These are phyloP conservation scores for Rhopalosiphum nymphaeae DNA, from an alignment of 2,888 invertebrate genomes.

Conservation along the genomic window DNA sequence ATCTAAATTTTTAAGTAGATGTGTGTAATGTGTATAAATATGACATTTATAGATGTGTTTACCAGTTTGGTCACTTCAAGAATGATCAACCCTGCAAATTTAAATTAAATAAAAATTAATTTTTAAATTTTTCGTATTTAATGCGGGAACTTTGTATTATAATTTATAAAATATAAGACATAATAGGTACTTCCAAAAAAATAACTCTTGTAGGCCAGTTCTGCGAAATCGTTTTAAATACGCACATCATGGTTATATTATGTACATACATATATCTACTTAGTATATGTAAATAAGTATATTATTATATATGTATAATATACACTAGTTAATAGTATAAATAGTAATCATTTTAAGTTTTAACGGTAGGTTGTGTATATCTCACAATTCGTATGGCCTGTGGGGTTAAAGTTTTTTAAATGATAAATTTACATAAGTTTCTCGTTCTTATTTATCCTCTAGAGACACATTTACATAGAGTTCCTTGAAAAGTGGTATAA, in stretches of 20 bases:
- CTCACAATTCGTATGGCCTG: not conserved
- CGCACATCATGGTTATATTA: too few species aligned
- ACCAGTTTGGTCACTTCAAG: not conserved
- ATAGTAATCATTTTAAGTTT: not conserved
- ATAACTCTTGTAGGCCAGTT: not conserved
- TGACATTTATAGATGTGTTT: not conserved
- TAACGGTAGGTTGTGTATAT: not conserved
- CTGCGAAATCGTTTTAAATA: not conserved
- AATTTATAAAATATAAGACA: not conserved
- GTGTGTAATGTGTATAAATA: not conserved
- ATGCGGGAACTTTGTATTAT: not conserved
- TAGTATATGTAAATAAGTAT: too few species aligned
- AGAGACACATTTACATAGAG: not conserved
- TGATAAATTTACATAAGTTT: slow-evolving; percentile 11
- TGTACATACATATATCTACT: too few species aligned
- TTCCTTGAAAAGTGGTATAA: not conserved
- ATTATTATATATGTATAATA: too few species aligned
- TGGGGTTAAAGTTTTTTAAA: not conserved
- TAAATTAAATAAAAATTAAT: not conserved
- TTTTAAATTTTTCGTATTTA: not conserved
- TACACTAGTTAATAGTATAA: too few species aligned
- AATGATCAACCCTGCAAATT: not conserved
- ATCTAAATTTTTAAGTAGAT: not conserved
- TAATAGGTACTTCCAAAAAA: not conserved
- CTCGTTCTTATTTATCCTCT: not conserved